Evolutionary conservation across 1,140 invertebrate genomes (phyloP).

Genomic region (Harpegnathos saltator): DNA sequence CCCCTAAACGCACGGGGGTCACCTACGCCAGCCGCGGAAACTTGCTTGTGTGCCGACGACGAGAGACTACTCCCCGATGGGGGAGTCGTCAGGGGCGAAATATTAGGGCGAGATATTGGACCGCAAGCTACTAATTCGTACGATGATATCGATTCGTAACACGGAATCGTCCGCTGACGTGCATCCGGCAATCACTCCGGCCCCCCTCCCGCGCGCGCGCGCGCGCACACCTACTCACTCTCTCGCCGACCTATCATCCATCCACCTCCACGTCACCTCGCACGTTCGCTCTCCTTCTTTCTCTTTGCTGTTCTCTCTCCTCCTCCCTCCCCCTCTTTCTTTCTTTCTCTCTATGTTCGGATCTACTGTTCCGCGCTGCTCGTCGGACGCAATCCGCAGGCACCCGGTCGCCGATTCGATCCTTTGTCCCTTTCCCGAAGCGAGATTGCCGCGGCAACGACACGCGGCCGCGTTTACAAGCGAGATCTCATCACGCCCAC

Average conservation of each 20-base stretch:
- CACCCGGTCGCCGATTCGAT: constrained; percentile 32
- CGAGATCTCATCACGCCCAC: constrained; percentile 61
- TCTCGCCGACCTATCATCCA: too few relatives aligned
- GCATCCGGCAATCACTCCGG: constrained; percentile 69
- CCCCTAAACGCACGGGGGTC: constrained; percentile 45
- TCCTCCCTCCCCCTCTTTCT: too few relatives aligned
- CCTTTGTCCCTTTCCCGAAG: constrained; percentile 35
- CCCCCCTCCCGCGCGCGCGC: too few relatives aligned
- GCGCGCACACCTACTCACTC: too few relatives aligned
- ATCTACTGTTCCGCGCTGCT: too few relatives aligned
- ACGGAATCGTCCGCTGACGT: constrained; percentile 71
- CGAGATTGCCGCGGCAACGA: constrained; percentile 26
- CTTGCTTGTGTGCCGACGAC: not conserved
- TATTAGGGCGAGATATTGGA: constrained; percentile 81
- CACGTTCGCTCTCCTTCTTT: not conserved
- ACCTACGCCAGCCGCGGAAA: constrained; percentile 25
- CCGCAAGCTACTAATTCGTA: constrained; percentile 81
- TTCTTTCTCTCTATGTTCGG: too few relatives aligned
- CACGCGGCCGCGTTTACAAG: constrained; percentile 45
- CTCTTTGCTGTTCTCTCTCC: too few relatives aligned
- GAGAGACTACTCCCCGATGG: constrained; percentile 27
- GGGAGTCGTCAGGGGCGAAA: constrained; percentile 61
- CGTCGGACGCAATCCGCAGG: constrained; percentile 7
- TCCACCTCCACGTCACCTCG: not conserved
- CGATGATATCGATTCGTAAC: constrained; percentile 73